A percentile compares a stretch with the other conserved stretches of the same genome.
Evolutionary conservation across 1,140 invertebrate genomes (phyloP).

Genomic region (Agrilus planipennis): DNA sequence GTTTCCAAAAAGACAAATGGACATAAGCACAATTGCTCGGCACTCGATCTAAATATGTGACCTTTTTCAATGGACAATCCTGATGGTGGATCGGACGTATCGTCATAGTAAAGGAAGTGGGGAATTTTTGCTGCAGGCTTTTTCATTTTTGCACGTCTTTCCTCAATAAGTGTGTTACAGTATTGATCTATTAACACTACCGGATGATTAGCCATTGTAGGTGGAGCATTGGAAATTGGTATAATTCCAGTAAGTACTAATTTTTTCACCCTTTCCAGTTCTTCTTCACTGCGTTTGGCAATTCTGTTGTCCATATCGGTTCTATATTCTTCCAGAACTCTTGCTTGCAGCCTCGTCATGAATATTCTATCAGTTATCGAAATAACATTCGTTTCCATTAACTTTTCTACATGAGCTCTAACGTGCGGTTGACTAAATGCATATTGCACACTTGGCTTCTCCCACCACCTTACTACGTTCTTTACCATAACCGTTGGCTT

Average conservation of each 20-base stretch:
- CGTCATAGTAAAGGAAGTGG: slow-evolving; percentile 30
- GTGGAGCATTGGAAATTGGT: slow-evolving; percentile 47
- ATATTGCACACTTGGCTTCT: too few species aligned
- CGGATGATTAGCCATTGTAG: slow-evolving; percentile 50
- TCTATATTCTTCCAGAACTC: slow-evolving; percentile 47
- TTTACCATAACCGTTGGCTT: too few species aligned
- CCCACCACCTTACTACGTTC: too few species aligned
- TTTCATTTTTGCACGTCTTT: slow-evolving; percentile 7
- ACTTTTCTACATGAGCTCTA: slow-evolving; percentile 43
- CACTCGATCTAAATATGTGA: slow-evolving; percentile 23
- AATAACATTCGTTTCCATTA: slow-evolving; percentile 53
- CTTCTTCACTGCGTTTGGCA: slow-evolving; percentile 42
- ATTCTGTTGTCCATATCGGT: slow-evolving; percentile 48
- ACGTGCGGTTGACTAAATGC: slow-evolving; percentile 44
- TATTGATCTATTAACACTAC: slow-evolving; percentile 52
- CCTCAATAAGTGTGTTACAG: slow-evolving; percentile 32
- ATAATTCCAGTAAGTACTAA: slow-evolving; percentile 51
- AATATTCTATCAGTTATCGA: slow-evolving; percentile 49
- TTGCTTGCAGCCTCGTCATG: slow-evolving; percentile 49
- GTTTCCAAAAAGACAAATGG: slow-evolving; percentile 16
- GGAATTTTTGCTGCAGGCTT: slow-evolving; percentile 26
- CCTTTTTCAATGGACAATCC: slow-evolving; percentile 30
- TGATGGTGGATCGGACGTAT: slow-evolving; percentile 31
- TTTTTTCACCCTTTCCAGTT: slow-evolving; percentile 53
- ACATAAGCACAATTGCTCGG: slow-evolving; percentile 23